A percentile compares a stretch with the other conserved stretches of the same genome.
phyloP scores from a whole-genome alignment of 2,797 vertebrate species.

The Percopsis omiscomaycus region DNA sequence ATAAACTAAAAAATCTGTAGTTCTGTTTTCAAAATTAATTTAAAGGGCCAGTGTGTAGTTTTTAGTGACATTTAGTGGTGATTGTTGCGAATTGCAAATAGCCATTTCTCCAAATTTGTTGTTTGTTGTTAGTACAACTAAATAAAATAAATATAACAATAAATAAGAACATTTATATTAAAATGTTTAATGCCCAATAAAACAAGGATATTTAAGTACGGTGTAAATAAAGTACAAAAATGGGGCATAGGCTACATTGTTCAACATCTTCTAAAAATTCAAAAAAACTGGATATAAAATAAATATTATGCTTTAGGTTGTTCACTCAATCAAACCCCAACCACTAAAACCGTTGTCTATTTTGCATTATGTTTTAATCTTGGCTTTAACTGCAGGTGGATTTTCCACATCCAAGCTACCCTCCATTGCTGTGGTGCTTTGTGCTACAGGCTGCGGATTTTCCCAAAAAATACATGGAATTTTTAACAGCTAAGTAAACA shows the following conservation, averaged over 20 bases:
- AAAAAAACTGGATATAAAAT: neutral
- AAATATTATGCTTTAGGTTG: neutral
- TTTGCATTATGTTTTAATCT: constrained; percentile 3
- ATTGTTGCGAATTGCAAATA: too few species aligned
- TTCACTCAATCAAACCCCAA: constrained; percentile 5
- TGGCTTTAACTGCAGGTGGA: constrained; percentile 4
- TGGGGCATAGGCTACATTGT: too few species aligned
- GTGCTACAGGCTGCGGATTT: too few species aligned
- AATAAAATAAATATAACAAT: neutral
- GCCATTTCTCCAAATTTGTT: neutral
- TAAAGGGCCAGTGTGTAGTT: too few species aligned
- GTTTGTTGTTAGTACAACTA: neutral
- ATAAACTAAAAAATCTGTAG: too few species aligned
- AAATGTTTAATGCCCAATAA: neutral
- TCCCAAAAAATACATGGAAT: neutral
- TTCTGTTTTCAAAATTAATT: neutral
- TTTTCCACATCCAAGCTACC: too few species aligned
- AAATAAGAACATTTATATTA: too few species aligned
- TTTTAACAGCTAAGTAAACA: neutral
- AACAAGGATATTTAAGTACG: neutral
- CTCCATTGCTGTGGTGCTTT: too few species aligned
- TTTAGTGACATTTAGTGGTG: too few species aligned
- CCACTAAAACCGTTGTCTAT: constrained; percentile 6
- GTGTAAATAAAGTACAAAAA: neutral
- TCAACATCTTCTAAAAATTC: too few species aligned